phyloP scores from a whole-genome alignment of 2,888 invertebrate genomes.

The Chrysodeixis includens region DNA sequence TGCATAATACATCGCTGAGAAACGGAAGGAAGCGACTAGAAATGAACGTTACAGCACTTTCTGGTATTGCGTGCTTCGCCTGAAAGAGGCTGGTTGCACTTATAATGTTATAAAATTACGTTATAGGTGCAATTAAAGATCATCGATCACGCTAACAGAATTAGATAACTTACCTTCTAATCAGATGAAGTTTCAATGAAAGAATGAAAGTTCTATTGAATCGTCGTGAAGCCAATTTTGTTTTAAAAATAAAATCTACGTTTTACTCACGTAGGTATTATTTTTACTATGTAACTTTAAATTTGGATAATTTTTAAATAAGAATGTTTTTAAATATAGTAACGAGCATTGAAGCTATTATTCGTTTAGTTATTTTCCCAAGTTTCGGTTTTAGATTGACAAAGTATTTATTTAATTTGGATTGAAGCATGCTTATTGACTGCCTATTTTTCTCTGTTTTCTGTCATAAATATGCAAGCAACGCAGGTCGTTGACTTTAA shows the following conservation, averaged over 20 bases:
- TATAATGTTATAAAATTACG: not conserved
- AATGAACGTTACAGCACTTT: conserved; percentile 10
- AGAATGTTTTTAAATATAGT: no score
- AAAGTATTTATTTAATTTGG: no score
- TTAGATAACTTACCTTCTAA: not conserved
- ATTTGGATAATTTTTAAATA: no score
- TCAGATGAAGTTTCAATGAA: not conserved
- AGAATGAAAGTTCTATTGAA: not conserved
- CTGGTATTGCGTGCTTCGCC: not conserved
- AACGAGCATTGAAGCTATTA: no score
- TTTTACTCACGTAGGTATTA: no score
- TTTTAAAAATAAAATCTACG: no score
- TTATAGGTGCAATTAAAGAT: not conserved
- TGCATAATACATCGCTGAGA: conserved; percentile 32
- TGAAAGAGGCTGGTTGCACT: not conserved
- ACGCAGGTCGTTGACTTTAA: not conserved
- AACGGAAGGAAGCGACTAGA: conserved; percentile 49
- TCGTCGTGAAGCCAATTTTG: not conserved
- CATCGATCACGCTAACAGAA: not conserved
- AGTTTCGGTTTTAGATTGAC: no score
- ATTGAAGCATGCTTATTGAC: not conserved
- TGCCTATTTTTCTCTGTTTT: not conserved
- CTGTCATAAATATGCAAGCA: not conserved
- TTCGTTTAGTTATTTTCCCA: no score
- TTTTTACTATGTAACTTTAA: no score